A percentile compares a stretch with the other conserved stretches of the same genome.
phyloP scores from a whole-genome alignment of 2,113 vertebrate genomes.

The Melanerpes aurifrons region DNA sequence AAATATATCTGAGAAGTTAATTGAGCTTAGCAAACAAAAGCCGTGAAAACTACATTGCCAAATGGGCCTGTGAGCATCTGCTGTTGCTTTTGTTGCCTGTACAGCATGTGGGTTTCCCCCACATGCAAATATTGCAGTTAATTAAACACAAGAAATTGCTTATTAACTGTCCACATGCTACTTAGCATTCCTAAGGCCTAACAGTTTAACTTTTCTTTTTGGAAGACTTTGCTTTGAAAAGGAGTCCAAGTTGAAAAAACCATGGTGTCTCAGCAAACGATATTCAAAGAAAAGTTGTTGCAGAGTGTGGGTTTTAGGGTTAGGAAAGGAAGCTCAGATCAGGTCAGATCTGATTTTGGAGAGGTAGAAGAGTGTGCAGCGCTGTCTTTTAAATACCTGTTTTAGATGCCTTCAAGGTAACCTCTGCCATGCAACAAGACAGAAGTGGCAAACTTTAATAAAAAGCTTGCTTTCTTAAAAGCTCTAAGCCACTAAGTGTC shows the following conservation, averaged over 20 bases:
- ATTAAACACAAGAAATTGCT: background rate
- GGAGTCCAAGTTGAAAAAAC: background rate
- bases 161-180: background rate
- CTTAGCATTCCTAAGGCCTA: background rate
- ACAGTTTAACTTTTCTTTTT: background rate
- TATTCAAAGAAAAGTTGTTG: background rate
- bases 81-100: background rate
- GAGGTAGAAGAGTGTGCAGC: background rate
- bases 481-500: background rate
- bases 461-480: background rate
- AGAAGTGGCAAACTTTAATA: background rate
- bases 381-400: background rate
- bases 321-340: background rate
- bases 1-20: background rate
- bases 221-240: background rate
- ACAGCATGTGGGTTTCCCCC: background rate
- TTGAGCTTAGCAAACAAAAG: background rate
- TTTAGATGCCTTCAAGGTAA: background rate
- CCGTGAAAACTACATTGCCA: background rate
- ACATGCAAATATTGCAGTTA: background rate
- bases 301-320: background rate
- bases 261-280: background rate
- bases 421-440: background rate
- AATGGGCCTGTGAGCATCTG: background rate
- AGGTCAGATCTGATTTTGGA: background rate